A percentile compares a stretch with the other conserved stretches of the same genome.
These are phyloP conservation scores for Zaprionus lachaisei DNA, from an alignment of 1,140 invertebrate species.

Conservation along the genomic window DNA sequence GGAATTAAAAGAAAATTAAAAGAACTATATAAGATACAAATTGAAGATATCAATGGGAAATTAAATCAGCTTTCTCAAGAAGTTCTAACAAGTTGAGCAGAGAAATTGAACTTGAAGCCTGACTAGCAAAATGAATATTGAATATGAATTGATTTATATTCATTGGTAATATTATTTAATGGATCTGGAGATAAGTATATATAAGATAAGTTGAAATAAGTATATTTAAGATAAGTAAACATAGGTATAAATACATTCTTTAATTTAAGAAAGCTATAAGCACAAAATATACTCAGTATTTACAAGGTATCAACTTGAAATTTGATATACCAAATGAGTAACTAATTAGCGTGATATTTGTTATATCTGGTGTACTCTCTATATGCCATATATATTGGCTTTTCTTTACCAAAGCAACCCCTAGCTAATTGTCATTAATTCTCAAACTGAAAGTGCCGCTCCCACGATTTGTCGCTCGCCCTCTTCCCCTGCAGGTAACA, in stretches of 20 bases:
- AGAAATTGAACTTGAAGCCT: not conserved
- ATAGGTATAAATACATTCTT: too few relatives aligned
- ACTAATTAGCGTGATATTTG: slow-evolving; percentile 3
- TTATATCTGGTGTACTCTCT: not conserved
- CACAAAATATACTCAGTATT: too few relatives aligned
- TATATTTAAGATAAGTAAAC: too few relatives aligned
- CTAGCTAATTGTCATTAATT: slow-evolving; percentile 20
- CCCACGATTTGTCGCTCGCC: slow-evolving; percentile 45
- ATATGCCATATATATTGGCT: not conserved
- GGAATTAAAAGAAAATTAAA: not conserved
- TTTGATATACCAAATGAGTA: not conserved
- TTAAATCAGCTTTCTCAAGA: not conserved
- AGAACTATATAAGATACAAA: not conserved
- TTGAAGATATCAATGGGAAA: not conserved
- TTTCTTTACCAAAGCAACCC: not conserved
- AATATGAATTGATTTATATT: too few relatives aligned
- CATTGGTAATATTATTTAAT: too few relatives aligned
- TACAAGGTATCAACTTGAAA: not conserved
- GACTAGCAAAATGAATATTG: too few relatives aligned
- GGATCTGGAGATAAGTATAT: too few relatives aligned
- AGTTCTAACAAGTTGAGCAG: accelerated
- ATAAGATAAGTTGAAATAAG: too few relatives aligned
- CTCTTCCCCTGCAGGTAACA: slow-evolving; percentile 48
- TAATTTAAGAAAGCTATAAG: too few relatives aligned
- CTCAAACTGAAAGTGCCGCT: slow-evolving; percentile 21